Evolutionary conservation across 2,888 invertebrate species (phyloP), one percentile per base, ranked within the genome.

Genomic region (Leptinotarsa peninsularis): DNA sequence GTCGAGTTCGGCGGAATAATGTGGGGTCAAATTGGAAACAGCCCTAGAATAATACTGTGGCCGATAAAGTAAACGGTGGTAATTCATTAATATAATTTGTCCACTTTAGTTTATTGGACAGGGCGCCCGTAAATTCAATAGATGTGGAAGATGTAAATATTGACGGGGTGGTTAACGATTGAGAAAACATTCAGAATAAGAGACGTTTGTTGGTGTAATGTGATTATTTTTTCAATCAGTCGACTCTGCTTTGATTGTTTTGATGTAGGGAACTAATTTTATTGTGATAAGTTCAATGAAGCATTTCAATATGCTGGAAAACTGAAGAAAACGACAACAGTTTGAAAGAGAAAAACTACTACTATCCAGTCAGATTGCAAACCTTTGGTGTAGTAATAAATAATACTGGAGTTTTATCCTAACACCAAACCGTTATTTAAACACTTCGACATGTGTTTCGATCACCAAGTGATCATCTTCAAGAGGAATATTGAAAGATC

Each of bases 1-100:
- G 84, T 83, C 80, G 81, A 80, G 82, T 81, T 76, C 72, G 43
- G 10, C 10, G 78, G 76, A 78, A 82, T 82, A 81, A 82, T 82
- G 81, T 78, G 81, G 83, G 83, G 83, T 83, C 80, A 83, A 83
- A 81, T 80, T 81, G 83, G 79, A 80, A 81, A 74, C 76, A 78
- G 78, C 78, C 79, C 80, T 76, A 78, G 71, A 68, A 69, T 76
- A 76, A 76, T 78, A 81, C 80, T 76, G 76, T 71, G 66, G 78
- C 77, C 75, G 76, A 82, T 80, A 81, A 81, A 81, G 82, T 82
- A 83, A 84, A 84, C 83, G 82, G 82, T 82, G 81, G 82, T 83
- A 84, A 85, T 85, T 85, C 84, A 83, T 82, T 84, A 84, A 82
- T 81, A 77, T 80, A 76, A 80, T 76, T 72, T 78, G 79, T 79